Evolutionary conservation across 2,113 vertebrate species (phyloP).

Genomic region (Piaya cayana): DNA sequence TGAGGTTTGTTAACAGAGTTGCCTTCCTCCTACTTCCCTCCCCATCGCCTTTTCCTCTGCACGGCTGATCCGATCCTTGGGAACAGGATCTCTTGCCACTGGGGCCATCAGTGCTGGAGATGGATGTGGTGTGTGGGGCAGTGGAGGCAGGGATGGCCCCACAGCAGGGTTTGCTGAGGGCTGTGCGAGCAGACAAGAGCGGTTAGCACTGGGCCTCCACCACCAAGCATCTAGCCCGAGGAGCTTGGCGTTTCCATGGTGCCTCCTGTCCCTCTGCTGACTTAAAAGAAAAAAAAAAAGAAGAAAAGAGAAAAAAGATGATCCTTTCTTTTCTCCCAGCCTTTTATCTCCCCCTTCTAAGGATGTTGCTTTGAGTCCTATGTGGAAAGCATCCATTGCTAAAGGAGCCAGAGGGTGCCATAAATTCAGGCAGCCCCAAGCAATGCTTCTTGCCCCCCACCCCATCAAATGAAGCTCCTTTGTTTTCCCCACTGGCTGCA

Average conservation of each 20-base stretch:
- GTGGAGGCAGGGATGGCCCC: not conserved
- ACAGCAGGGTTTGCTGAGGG: not conserved
- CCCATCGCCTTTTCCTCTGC: not conserved
- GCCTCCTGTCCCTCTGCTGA: not conserved
- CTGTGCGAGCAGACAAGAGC: not conserved
- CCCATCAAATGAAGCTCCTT: not conserved
- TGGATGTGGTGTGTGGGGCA: not conserved
- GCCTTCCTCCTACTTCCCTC: conserved; percentile 46
- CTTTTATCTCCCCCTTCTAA: conserved; percentile 60
- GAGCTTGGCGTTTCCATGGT: conserved; percentile 60
- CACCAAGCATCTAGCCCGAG: not conserved
- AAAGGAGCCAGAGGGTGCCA: conserved; percentile 48
- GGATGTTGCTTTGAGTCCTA: conserved; percentile 19
- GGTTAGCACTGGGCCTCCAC: conserved; percentile 1
- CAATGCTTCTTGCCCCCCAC: not conserved
- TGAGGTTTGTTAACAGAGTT: conserved; percentile 77
- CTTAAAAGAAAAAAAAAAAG: not conserved
- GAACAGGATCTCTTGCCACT: not conserved
- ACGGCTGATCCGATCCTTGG: not conserved
- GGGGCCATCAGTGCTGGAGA: not conserved
- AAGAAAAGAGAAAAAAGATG: conserved; percentile 20
- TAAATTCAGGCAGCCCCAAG: not conserved
- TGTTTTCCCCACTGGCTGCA: not conserved
- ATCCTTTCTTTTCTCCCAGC: conserved; percentile 51
- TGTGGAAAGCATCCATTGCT: conserved; percentile 25